Conservation (phyloP, 2,797 vertebrate genomes). For the Acridotheres tristis region DNA sequence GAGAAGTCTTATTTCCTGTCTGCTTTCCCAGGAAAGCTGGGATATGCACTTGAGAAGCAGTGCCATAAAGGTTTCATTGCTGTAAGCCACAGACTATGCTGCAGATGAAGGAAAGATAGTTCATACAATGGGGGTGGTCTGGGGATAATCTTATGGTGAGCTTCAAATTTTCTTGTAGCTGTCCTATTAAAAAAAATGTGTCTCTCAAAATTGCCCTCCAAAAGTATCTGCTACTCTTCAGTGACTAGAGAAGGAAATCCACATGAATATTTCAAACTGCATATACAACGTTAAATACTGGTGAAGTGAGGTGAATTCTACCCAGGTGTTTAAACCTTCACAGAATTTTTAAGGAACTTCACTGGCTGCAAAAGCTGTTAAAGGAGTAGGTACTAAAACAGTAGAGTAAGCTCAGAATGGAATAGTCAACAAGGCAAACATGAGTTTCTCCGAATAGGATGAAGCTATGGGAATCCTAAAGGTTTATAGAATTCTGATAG, state of each 20-base stretch:
- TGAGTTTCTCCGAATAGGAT: neutral
- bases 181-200: neutral
- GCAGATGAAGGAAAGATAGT: neutral
- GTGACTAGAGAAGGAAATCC: neutral
- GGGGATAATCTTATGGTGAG: neutral
- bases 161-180: neutral
- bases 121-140: neutral
- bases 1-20: neutral
- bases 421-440: neutral
- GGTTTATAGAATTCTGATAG: neutral
- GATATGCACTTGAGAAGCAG: neutral
- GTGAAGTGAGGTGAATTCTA: neutral
- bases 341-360: neutral
- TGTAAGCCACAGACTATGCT: neutral
- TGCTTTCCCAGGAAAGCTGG: neutral
- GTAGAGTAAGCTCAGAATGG: neutral
- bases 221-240: neutral
- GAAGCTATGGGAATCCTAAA: neutral
- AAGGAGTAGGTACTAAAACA: neutral
- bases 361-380: neutral
- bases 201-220: neutral
- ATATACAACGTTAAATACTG: neutral
- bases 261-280: neutral
- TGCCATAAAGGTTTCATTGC: neutral
- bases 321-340: neutral